Evolutionary conservation across 2,888 invertebrate genomes (phyloP).

Genomic region (Azorinus chamasolen): DNA sequence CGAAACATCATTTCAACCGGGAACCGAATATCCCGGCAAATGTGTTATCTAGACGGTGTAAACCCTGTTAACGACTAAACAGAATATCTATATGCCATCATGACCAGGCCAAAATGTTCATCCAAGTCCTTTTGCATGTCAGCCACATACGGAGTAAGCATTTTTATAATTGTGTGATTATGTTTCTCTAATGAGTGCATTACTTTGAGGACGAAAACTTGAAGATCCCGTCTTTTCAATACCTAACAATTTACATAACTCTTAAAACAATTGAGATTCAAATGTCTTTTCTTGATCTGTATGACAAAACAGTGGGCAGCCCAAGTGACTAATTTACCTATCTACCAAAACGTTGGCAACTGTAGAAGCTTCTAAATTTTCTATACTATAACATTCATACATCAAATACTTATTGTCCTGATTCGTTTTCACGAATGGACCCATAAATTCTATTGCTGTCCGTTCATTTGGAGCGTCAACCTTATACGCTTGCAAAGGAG

Average conservation of each 20-base stretch:
- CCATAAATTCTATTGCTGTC: background rate
- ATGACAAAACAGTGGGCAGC: conserved; percentile 49
- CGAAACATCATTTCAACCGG: conserved; percentile 2
- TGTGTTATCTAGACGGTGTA: too few species aligned
- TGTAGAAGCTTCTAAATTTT: too few species aligned
- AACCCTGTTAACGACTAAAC: conserved; percentile 39
- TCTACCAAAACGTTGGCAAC: conserved; percentile 49
- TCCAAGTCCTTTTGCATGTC: conserved; percentile 45
- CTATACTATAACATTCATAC: conserved; percentile 36
- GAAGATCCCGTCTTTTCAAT: too few species aligned
- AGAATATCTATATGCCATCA: conserved; percentile 55
- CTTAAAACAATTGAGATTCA: too few species aligned
- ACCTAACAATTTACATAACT: too few species aligned
- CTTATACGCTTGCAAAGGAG: conserved; percentile 2
- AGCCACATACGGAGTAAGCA: too few species aligned
- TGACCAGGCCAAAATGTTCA: conserved; percentile 29
- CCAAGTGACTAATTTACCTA: conserved; percentile 43
- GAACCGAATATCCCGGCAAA: conserved; percentile 35
- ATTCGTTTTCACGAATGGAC: too few species aligned
- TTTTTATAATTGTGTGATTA: too few species aligned
- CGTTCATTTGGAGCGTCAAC: background rate
- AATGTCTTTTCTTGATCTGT: too few species aligned
- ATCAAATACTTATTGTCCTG: conserved; percentile 40
- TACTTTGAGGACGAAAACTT: too few species aligned
- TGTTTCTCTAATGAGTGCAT: too few species aligned